Conservation (phyloP, 2,888 invertebrate species). For the Protophormia terraenovae region DNA sequence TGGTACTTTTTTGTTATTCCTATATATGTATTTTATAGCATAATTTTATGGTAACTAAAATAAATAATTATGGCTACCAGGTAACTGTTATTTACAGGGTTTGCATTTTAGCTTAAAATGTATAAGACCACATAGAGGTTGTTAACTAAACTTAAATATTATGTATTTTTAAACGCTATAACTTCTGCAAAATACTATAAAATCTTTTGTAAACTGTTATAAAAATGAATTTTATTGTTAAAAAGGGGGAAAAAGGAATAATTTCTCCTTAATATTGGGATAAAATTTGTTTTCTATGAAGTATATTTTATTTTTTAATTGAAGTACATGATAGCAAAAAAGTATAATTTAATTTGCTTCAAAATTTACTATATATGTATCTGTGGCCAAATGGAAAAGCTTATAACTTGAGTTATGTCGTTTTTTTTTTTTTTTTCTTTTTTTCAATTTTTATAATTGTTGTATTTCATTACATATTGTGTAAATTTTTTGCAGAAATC, state of each 20-base stretch:
- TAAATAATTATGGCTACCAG: neutral
- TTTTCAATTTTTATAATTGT: too few species aligned
- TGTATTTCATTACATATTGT: too few species aligned
- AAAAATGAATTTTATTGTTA: constrained; percentile 5
- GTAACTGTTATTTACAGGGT: neutral
- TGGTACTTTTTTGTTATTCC: too few species aligned
- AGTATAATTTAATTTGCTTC: too few species aligned
- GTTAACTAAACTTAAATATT: neutral
- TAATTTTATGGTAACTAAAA: neutral
- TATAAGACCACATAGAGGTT: neutral
- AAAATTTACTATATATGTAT: too few species aligned
- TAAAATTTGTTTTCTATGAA: neutral
- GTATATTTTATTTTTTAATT: neutral
- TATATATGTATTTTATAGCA: neutral
- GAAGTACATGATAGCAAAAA: too few species aligned
- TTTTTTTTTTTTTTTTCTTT: too few species aligned
- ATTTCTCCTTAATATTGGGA: constrained; percentile 7
- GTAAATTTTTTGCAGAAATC: too few species aligned
- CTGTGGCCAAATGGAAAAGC: too few species aligned
- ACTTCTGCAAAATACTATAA: neutral
- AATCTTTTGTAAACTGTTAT: neutral
- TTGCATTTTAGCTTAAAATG: neutral
- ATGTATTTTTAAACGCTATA: too few species aligned
- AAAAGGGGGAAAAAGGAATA: neutral
- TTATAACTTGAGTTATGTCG: too few species aligned